Conservation (phyloP, 2,888 invertebrate genomes). For the Cantharis rufa region DNA sequence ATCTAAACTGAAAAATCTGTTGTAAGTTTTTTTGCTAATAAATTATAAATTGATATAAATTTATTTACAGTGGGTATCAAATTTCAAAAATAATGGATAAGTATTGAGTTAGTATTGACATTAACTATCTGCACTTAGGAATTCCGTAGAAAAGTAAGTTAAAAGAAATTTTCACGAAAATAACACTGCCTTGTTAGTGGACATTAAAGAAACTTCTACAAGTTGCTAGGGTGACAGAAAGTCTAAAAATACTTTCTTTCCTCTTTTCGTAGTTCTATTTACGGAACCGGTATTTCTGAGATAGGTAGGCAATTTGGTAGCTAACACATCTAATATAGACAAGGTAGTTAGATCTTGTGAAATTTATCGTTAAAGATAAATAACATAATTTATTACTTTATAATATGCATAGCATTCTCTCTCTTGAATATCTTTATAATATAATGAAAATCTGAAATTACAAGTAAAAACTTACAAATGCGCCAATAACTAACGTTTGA, state of each 20-base stretch:
- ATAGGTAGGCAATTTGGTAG: conserved; percentile 25
- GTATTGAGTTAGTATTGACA: not conserved
- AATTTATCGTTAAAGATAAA: conserved; percentile 12
- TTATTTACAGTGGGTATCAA: not conserved
- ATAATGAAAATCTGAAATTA: not conserved
- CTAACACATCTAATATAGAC: conserved; percentile 16
- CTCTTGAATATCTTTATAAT: not conserved
- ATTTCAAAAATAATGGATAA: not conserved
- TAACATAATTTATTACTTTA: conserved; percentile 15
- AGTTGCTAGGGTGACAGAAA: conserved; percentile 28
- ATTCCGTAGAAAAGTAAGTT: conserved; percentile 20
- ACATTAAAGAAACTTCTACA: conserved; percentile 33
- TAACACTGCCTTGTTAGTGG: conserved; percentile 35
- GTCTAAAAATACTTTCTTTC: conserved; percentile 30
- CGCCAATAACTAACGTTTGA: not conserved
- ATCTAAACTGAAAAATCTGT: conserved; percentile 66
- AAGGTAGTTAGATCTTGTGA: conserved; percentile 20
- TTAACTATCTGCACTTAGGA: not conserved
- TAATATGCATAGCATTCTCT: not conserved
- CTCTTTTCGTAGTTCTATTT: conserved; percentile 28
- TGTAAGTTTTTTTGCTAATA: not conserved
- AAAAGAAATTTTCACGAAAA: conserved; percentile 25
- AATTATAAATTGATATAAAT: not conserved
- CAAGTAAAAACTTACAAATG: not conserved
- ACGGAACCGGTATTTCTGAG: conserved; percentile 17